These are phyloP conservation scores for Cremastinae sp. DNA, from an alignment of 2,888 invertebrate species.

Conservation along the genomic window DNA sequence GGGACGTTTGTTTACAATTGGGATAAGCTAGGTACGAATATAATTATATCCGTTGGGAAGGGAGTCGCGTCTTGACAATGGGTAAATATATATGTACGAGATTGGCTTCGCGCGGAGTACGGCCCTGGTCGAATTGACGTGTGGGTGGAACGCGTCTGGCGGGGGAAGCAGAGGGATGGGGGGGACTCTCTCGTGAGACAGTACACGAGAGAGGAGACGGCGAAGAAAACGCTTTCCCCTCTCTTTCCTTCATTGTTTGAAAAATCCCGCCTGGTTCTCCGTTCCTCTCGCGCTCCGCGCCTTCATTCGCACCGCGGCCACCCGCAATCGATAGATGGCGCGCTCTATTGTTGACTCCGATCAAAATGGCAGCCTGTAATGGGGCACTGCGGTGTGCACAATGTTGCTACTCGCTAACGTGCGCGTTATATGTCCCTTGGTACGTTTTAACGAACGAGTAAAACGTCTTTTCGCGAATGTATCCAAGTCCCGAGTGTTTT, in stretches of 20 bases:
- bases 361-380: conserved; percentile 76
- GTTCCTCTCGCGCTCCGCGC: not conserved
- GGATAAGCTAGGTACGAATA: not conserved
- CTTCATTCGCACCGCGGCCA: conserved; percentile 24
- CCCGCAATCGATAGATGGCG: conserved; percentile 84
- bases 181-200: conserved; percentile 10
- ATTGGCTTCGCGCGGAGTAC: conserved; percentile 19
- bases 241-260: conserved; percentile 65
- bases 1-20: no score
- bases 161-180: conserved; percentile 40
- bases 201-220: conserved; percentile 23
- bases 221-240: conserved; percentile 61
- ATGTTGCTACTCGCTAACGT: conserved; percentile 68
- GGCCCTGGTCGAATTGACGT: conserved; percentile 45
- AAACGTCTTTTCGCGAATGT: conserved; percentile 18
- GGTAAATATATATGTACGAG: not conserved
- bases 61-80: not conserved
- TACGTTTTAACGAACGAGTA: conserved; percentile 52
- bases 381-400: conserved; percentile 68
- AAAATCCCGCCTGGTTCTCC: conserved; percentile 66
- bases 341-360: conserved; percentile 83
- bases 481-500: conserved; percentile 9
- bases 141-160: conserved; percentile 37
- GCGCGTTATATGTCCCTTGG: conserved; percentile 66
- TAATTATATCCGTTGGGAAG: not conserved